phyloP scores from a whole-genome alignment of 2,113 vertebrate species.

The Euleptes europaea region DNA sequence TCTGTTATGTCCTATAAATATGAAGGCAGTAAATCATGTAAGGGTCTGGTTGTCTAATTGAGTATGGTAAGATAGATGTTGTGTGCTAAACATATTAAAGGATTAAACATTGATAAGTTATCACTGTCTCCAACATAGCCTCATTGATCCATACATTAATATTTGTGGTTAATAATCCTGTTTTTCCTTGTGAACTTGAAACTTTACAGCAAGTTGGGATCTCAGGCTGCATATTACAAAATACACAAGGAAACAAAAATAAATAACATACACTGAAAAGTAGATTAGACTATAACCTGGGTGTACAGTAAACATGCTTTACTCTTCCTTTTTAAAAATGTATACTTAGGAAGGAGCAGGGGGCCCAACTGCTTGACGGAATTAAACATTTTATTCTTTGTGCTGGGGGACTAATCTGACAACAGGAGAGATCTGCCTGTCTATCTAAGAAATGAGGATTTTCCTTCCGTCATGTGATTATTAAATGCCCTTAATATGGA shows the following conservation, averaged over 20 bases:
- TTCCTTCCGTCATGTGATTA: slow-evolving; percentile 1
- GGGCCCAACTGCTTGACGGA: not conserved
- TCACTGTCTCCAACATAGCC: not conserved
- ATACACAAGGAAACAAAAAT: not conserved
- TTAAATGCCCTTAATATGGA: not conserved
- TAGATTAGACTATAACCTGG: not conserved
- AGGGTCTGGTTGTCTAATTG: not conserved
- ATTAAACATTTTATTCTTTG: not conserved
- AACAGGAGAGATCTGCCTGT: not conserved
- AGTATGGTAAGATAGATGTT: not conserved
- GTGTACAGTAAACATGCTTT: not conserved
- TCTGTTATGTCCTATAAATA: not conserved
- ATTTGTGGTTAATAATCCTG: not conserved
- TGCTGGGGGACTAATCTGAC: not conserved
- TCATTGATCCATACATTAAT: not conserved
- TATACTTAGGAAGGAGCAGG: not conserved
- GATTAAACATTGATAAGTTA: not conserved
- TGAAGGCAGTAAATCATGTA: not conserved
- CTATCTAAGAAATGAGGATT: not conserved
- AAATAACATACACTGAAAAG: no score
- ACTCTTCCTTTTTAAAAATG: not conserved
- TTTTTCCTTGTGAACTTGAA: no score
- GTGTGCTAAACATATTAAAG: not conserved
- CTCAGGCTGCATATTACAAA: not conserved
- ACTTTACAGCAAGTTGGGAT: not conserved